phyloP scores from a whole-genome alignment of 2,888 invertebrate species.

The Ectobius pallidus region DNA sequence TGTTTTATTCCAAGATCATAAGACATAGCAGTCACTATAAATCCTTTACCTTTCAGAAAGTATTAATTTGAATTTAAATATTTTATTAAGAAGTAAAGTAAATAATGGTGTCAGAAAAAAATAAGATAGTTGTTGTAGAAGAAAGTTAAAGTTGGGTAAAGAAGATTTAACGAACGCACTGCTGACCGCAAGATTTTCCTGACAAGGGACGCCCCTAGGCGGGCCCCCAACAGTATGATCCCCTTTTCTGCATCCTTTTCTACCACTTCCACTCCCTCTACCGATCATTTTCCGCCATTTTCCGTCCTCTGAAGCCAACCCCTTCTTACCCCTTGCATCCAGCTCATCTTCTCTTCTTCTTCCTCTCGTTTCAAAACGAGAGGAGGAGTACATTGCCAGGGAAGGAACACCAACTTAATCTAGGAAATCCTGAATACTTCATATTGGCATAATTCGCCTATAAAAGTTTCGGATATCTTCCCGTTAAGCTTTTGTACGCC shows the following conservation, averaged over 20 bases:
- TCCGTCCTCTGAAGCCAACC: conserved; percentile 25
- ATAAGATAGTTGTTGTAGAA: too few species aligned
- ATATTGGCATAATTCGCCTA: conserved; percentile 47
- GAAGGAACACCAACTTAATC: conserved; percentile 46
- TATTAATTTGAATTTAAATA: too few species aligned
- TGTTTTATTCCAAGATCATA: too few species aligned
- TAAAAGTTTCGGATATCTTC: conserved; percentile 41
- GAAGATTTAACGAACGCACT: too few species aligned
- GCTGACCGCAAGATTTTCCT: too few species aligned
- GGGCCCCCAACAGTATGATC: too few species aligned
- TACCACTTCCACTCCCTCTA: conserved; percentile 15
- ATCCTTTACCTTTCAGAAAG: too few species aligned
- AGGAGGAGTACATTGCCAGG: conserved; percentile 13
- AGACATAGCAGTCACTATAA: too few species aligned
- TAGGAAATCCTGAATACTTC: conserved; percentile 47
- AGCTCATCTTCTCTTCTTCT: neutral
- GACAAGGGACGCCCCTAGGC: too few species aligned
- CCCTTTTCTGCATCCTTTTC: conserved; percentile 15
- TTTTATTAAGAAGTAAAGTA: too few species aligned
- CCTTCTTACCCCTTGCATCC: conserved; percentile 19
- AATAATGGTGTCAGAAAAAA: too few species aligned
- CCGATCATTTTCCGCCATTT: conserved; percentile 39
- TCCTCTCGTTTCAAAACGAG: neutral
- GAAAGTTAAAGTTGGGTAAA: too few species aligned
- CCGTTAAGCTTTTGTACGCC: conserved; percentile 13